Evolutionary conservation across 2,797 vertebrate genomes (phyloP).

Genomic region (Myripristis jacobus): DNA sequence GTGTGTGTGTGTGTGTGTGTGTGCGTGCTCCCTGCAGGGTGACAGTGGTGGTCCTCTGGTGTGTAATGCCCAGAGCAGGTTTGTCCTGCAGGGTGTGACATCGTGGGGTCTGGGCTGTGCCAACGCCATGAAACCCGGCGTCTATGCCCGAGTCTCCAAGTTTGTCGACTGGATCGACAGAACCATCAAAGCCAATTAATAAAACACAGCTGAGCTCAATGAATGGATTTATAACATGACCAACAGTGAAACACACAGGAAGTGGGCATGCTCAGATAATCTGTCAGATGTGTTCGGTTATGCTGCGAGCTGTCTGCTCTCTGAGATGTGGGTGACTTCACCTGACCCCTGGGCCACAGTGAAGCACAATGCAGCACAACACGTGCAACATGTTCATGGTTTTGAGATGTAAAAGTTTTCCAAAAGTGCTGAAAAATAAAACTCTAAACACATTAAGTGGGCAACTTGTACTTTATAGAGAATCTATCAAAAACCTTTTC

Average conservation of each 20-base stretch:
- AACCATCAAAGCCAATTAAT: constrained; percentile 75
- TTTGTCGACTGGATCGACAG: constrained; percentile 88
- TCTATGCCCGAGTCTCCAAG: constrained; percentile 91
- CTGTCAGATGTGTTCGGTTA: constrained; percentile 14
- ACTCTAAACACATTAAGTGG: neutral
- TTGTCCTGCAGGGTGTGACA: constrained; percentile 92
- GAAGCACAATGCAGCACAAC: too few species aligned
- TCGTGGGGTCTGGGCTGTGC: constrained; percentile 98
- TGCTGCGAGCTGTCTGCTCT: neutral
- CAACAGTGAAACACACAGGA: neutral
- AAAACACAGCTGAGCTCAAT: neutral
- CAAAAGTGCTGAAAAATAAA: constrained; percentile 43
- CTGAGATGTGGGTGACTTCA: too few species aligned
- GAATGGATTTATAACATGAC: neutral
- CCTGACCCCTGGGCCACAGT: too few species aligned
- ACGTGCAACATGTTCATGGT: neutral
- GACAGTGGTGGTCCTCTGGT: constrained; percentile 97
- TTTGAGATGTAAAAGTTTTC: constrained; percentile 21
- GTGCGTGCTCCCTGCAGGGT: constrained; percentile 81
- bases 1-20: constrained; percentile 4
- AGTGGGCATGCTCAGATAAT: constrained; percentile 2
- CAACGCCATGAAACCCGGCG: constrained; percentile 92
- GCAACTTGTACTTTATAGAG: constrained; percentile 14
- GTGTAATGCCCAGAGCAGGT: constrained; percentile 87
- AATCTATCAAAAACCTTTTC: constrained; percentile 19